A percentile compares a stretch with the other conserved stretches of the same genome.
These are phyloP conservation scores for Chloroceryle inda DNA, from an alignment of 2,797 vertebrate genomes.

Conservation along the genomic window DNA sequence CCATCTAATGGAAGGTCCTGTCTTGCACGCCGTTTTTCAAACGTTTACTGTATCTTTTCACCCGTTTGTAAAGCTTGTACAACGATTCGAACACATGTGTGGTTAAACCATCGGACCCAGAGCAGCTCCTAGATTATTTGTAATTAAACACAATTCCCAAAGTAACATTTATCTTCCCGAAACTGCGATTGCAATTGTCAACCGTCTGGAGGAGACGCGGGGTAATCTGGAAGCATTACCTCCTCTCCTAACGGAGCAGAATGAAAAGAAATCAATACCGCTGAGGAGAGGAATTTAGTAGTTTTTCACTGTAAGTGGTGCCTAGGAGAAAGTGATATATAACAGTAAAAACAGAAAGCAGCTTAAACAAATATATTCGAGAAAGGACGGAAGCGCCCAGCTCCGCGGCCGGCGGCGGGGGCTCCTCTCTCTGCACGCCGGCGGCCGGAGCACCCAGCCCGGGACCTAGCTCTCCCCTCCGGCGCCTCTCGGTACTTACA, in stretches of 20 bases:
- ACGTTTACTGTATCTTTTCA: constrained; percentile 12
- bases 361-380: constrained; percentile 41
- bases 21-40: constrained; percentile 35
- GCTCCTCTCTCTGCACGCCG: neutral
- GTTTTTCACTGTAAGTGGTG: constrained; percentile 76
- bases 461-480: neutral
- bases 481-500: constrained; percentile 45
- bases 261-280: constrained; percentile 89
- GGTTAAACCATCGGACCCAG: constrained; percentile 76
- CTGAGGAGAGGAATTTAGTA: constrained; percentile 85
- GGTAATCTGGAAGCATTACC: constrained; percentile 81
- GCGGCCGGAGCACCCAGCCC: neutral
- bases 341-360: constrained; percentile 48
- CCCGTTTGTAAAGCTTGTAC: constrained; percentile 62
- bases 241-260: constrained; percentile 81
- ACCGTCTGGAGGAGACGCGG: constrained; percentile 82
- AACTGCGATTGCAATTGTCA: constrained; percentile 86
- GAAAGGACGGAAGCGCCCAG: neutral
- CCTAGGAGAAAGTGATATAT: constrained; percentile 76
- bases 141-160: constrained; percentile 90
- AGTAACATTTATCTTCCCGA: constrained; percentile 89
- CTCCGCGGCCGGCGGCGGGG: neutral
- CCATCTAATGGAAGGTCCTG: neutral
- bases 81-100: constrained; percentile 76
- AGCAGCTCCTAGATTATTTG: constrained; percentile 84